Base-by-base conservation (phyloP, 2,888 invertebrate genomes). In the Ceriagrion tenellum region DNA sequence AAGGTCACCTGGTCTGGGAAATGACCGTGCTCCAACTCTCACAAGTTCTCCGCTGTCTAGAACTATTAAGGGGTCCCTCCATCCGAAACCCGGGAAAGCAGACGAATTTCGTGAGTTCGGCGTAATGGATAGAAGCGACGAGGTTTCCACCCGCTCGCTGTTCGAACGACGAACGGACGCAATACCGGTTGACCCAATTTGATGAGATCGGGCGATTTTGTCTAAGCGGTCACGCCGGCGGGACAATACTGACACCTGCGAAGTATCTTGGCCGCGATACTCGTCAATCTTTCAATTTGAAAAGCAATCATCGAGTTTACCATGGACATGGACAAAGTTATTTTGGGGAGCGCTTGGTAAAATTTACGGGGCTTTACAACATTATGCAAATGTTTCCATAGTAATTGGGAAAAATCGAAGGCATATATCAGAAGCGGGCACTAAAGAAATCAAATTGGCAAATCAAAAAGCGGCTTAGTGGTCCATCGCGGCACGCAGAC, bases 21-120 rank as follows among this genome's bases (percentile, higher is more conserved):
- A 81, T 81, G 81, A 81, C 81, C 81, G 35, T 35, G 81, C 81
- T 81, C 81, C 81, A 81, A 81, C 81, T 81, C 81, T 81, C 81
- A 81, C 81, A 81, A 81, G 81, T 81, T 81, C 81, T 30, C 26
- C 35, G 81, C 81, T 81, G 35, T 26, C 35, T 69, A 35, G 30
- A 81, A 81, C 35, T 81, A 81, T 81, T 81, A 18, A 35, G 81
- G 26, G 81, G 81, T 26, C 81, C 13, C n/a, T 69, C n/a, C 69
- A n/a, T 69, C 69, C n/a, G 69, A 69, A 26, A 10, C 69, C 81
- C 81, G 81, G 35, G 81, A 35, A 81, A 30, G 81, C 30, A 81
- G 81, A 81, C 81, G 81, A 35, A 81, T 81, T 81, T 26, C 81
- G 81, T 81, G 35, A 18, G 81, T 81, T 81, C 30, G 35, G 18